Evolutionary conservation across 2,888 invertebrate species (phyloP).

Genomic region (Cryptophagus acutangulus): DNA sequence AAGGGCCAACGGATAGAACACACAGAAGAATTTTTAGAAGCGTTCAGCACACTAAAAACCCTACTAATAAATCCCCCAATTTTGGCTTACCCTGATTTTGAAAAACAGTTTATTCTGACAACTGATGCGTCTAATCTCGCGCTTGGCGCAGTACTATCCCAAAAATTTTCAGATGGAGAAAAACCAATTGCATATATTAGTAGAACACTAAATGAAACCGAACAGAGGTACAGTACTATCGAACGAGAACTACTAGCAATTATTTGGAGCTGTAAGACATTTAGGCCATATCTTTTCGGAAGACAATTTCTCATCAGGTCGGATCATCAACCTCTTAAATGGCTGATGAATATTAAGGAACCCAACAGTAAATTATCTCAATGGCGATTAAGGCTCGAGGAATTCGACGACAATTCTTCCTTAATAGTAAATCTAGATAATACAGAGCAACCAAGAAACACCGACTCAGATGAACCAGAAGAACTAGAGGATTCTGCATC

Average conservation of each 20-base stretch:
- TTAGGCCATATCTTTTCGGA: constrained; percentile 21
- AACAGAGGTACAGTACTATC: constrained; percentile 22
- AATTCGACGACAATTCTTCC: constrained; percentile 22
- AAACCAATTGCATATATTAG: constrained; percentile 26
- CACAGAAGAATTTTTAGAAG: constrained; percentile 8
- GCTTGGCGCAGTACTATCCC: constrained; percentile 25
- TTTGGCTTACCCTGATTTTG: constrained; percentile 25
- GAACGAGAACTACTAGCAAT: constrained; percentile 29
- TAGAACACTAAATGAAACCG: constrained; percentile 21
- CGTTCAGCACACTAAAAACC: constrained; percentile 14
- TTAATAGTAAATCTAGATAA: constrained; percentile 4
- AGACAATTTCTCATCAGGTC: constrained; percentile 33
- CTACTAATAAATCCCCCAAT: constrained; percentile 14
- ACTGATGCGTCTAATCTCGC: constrained; percentile 28
- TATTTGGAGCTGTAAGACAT: constrained; percentile 20
- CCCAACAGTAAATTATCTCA: constrained; percentile 28
- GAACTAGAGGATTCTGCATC: too few relatives aligned
- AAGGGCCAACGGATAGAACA: constrained; percentile 12
- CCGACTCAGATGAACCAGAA: constrained; percentile 2
- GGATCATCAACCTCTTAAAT: constrained; percentile 35
- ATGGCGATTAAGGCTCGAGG: constrained; percentile 33
- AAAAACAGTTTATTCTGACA: constrained; percentile 20
- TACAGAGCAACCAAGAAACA: background rate
- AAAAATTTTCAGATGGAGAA: constrained; percentile 18
- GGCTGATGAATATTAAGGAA: constrained; percentile 28